A percentile compares a stretch with the other conserved stretches of the same genome.
Conservation (phyloP, 2,113 vertebrate genomes). For the Acrocephalus kingi region DNA sequence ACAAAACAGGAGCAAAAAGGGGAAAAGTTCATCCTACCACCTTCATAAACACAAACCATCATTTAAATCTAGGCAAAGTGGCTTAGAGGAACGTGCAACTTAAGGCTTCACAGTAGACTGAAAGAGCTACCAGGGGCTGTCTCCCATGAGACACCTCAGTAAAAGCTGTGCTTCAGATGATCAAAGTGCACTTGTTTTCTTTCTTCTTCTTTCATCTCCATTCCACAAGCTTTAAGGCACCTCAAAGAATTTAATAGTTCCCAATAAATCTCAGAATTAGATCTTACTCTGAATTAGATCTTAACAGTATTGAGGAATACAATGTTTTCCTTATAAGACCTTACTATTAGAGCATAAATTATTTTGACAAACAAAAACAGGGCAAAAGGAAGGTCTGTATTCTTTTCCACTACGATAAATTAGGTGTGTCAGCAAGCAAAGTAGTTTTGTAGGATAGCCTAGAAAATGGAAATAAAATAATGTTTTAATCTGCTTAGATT, state of each 20-base stretch:
- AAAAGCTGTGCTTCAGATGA: neutral
- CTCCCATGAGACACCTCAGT: accelerated
- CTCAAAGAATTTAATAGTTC: neutral
- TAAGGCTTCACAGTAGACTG: neutral
- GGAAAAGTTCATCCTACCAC: neutral
- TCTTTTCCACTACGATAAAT: neutral
- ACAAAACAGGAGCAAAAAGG: neutral
- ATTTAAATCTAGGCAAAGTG: neutral
- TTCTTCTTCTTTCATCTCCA: neutral
- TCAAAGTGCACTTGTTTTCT: neutral
- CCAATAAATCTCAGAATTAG: neutral
- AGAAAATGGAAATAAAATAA: neutral
- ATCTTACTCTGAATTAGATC: neutral
- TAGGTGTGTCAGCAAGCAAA: neutral
- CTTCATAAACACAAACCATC: neutral
- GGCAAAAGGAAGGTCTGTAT: neutral
- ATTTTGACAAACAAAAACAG: neutral
- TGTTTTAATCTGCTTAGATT: neutral
- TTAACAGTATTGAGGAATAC: neutral
- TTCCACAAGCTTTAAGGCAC: neutral
- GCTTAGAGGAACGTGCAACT: neutral
- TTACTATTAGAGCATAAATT: neutral
- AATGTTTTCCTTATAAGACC: neutral
- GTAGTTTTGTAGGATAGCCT: neutral
- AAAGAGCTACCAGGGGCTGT: neutral